These are phyloP conservation scores for Chouioia cunea DNA, from an alignment of 2,888 invertebrate species.

Conservation along the genomic window DNA sequence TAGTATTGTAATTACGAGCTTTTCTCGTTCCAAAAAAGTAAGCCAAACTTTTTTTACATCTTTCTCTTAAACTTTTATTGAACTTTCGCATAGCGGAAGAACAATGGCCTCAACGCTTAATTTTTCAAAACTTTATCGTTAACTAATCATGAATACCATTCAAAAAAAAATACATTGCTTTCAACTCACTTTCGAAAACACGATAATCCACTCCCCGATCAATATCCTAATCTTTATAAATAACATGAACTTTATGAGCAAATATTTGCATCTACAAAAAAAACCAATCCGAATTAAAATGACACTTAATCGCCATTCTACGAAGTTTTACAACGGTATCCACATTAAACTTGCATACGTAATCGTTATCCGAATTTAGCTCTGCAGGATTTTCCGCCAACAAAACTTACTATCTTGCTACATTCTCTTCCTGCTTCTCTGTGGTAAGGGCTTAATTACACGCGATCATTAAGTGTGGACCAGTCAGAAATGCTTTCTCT, in stretches of 20 bases:
- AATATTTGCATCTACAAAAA: no score
- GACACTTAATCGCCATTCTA: slow-evolving; percentile 35
- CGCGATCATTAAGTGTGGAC: slow-evolving; percentile 25
- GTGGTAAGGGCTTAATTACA: slow-evolving; percentile 27
- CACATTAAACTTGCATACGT: slow-evolving; percentile 43
- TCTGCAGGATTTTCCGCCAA: slow-evolving; percentile 11
- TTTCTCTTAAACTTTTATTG: slow-evolving; percentile 4
- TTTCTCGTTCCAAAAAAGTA: slow-evolving; percentile 31
- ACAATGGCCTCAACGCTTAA: no score
- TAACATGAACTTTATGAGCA: no score
- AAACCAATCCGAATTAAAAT: slow-evolving; percentile 29
- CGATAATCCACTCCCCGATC: no score
- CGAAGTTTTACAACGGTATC: slow-evolving; percentile 36
- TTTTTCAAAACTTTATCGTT: no score
- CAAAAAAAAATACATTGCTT: no score
- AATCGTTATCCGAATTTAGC: slow-evolving; percentile 38
- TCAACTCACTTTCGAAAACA: no score
- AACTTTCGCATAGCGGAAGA: slow-evolving; percentile 4
- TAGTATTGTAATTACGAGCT: slow-evolving; percentile 40
- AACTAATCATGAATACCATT: no score
- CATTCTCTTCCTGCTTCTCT: neutral
- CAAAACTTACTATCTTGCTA: neutral
- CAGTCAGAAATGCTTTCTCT: neutral
- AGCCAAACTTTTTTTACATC: slow-evolving; percentile 21
- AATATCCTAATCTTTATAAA: no score